Evolutionary conservation across 30 jellyfish, hydroid and myxozoan species (phyloP).

Genomic region (Sanderia malayensis): DNA sequence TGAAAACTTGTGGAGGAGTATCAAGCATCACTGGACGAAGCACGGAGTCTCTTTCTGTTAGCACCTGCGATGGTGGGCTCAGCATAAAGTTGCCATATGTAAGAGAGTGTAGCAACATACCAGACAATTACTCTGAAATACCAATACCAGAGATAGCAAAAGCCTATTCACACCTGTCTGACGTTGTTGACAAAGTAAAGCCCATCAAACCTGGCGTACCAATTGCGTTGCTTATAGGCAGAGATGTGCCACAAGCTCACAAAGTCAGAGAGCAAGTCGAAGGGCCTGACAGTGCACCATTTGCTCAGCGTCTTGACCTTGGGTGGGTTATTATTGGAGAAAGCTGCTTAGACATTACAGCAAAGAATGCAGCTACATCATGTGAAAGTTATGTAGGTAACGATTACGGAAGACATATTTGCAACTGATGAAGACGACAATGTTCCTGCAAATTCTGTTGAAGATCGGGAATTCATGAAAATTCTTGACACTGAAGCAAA

Average conservation of each 20-base stretch:
- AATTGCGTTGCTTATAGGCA: constrained; percentile 21
- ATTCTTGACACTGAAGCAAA: constrained; percentile 33
- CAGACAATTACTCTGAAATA: constrained; percentile 29
- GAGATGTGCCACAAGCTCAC: constrained; percentile 39
- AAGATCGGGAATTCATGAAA: constrained; percentile 14
- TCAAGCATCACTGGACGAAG: constrained; percentile 24
- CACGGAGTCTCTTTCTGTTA: constrained; percentile 2
- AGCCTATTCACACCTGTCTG: constrained; percentile 30
- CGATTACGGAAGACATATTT: constrained; percentile 21
- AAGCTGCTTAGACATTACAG: constrained; percentile 33
- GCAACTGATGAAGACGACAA: constrained; percentile 24
- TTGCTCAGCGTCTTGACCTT: too few species aligned
- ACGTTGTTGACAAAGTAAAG: constrained; percentile 2
- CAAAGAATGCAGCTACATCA: constrained; percentile 5
- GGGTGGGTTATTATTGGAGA: constrained; percentile 44
- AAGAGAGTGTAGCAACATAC: constrained; percentile 38
- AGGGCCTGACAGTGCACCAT: constrained; percentile 13
- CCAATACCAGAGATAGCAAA: constrained; percentile 39
- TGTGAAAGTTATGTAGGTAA: constrained; percentile 29
- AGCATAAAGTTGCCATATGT: not conserved
- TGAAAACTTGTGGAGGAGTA: too few species aligned
- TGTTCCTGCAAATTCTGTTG: constrained; percentile 27
- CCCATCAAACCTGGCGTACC: constrained; percentile 33
- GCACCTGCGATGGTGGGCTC: constrained; percentile 16
- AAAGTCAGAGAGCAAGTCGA: constrained; percentile 39